These are phyloP conservation scores for Orthonychiurus folsomi DNA, from an alignment of 2,888 invertebrate species.

Conservation along the genomic window DNA sequence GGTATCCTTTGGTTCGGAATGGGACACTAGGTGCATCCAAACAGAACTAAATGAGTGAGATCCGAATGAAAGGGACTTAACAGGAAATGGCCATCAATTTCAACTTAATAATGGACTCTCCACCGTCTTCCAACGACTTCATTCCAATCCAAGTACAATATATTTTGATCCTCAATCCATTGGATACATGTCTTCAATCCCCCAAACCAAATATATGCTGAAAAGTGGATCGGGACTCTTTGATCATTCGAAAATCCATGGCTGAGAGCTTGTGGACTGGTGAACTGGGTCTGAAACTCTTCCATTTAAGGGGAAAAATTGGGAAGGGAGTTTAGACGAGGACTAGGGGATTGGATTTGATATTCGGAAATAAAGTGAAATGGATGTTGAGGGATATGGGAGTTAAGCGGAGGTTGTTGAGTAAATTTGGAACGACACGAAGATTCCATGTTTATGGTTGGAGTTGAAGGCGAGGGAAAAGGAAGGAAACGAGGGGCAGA, in stretches of 20 bases:
- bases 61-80: background rate
- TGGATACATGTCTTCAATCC: no score
- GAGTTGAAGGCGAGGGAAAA: slow-evolving; percentile 1
- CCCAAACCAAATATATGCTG: no score
- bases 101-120: background rate
- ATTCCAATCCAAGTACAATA: background rate
- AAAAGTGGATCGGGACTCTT: no score
- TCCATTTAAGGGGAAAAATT: no score
- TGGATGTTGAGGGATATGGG: background rate
- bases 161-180: no score
- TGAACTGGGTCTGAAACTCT: no score
- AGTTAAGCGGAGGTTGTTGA: slow-evolving; percentile 4
- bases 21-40: background rate
- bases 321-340: no score
- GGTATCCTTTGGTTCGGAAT: no score
- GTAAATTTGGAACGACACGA: slow-evolving; percentile 9
- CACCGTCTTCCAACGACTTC: background rate
- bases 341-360: no score
- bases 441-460: background rate
- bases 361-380: background rate
- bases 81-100: background rate
- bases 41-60: slow-evolving; percentile 1
- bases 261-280: no score
- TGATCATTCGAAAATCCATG: no score
- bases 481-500: background rate